Evolutionary conservation across 2,797 vertebrate genomes (phyloP), one percentile per base, ranked within the genome.

Genomic region (Acanthopagrus latus): DNA sequence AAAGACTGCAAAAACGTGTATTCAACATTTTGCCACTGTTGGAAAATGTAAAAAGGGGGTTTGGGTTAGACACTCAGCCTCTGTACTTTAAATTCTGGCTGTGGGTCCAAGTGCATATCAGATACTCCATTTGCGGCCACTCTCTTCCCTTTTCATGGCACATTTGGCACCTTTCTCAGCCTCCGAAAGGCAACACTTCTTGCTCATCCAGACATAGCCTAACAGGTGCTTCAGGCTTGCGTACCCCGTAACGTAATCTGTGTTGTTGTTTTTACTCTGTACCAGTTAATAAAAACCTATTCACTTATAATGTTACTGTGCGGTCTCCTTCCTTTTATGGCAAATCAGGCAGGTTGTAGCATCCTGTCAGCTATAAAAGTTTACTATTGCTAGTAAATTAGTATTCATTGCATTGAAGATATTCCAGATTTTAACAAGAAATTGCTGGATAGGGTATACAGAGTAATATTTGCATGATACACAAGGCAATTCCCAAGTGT

Each of bases 401-500:
- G 83, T 85, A 83, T 88, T 84, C 60, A 82, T 59, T 48, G 48
- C 52, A 21, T 17, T 78, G 65, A 80, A 59, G 52, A 81, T 65
- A 50, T 79, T 88, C 51, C 18, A 68, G 80, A 86, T 81, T 83
- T 77, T 57, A 86, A 75, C 64, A 64, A 82, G 71, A 52, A 77
- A 64, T 33, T 66, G 68, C 64, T 78, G 67, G 65, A 83, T 57
- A 11, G 55, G 68, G 47, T 77, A 59, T 75, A 77, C 68, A 48
- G 74, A 51, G 63, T 76, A 76, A 73, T 70, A 90, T 90, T 91
- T 90, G 88, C 88, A 90, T 84, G 74, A 87, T 81, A 82, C 70
- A 82, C 86, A 74, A 76, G 43, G 69, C 74, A 82, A 88, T 87
- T 86, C 90, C 87, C 80, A 75, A 82, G 81, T 74, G 86, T 63